A percentile compares a stretch with the other conserved stretches of the same genome.
Conservation (phyloP, 1,140 invertebrate genomes). For the Anthonomus grandis region DNA sequence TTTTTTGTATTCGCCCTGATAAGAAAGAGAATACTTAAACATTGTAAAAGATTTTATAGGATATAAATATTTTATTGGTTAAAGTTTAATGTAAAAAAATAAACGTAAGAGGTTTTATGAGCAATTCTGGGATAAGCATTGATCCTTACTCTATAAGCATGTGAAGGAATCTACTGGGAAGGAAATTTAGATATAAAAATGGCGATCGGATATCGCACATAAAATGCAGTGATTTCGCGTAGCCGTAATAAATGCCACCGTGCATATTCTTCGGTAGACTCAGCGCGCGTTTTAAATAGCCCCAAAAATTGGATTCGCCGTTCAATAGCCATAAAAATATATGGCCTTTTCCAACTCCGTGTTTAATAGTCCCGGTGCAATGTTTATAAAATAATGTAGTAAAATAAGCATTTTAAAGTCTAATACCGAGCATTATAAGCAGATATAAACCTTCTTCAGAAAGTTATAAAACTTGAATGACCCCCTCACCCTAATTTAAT, state of each 20-base stretch:
- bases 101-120: slow-evolving; percentile 9
- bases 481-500: slow-evolving; percentile 24
- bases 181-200: slow-evolving; percentile 40
- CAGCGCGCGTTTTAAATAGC: slow-evolving; percentile 45
- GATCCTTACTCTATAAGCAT: neutral
- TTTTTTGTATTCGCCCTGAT: too few relatives aligned
- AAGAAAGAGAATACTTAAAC: neutral
- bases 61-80: slow-evolving; percentile 11
- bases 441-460: slow-evolving; percentile 43
- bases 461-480: slow-evolving; percentile 42
- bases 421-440: slow-evolving; percentile 44
- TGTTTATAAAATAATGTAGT: slow-evolving; percentile 50
- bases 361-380: slow-evolving; percentile 45
- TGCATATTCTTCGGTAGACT: slow-evolving; percentile 41
- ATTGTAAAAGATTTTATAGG: slow-evolving; percentile 7
- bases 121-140: slow-evolving; percentile 8
- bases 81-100: slow-evolving; percentile 10
- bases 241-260: slow-evolving; percentile 41
- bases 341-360: slow-evolving; percentile 46
- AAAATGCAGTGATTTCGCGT: slow-evolving; percentile 41
- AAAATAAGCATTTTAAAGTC: slow-evolving; percentile 48
- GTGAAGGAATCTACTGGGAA: slow-evolving; percentile 6
- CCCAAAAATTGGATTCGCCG: slow-evolving; percentile 49
- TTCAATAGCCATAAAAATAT: slow-evolving; percentile 50
- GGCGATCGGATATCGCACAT: slow-evolving; percentile 41